phyloP scores from a whole-genome alignment of 1,140 invertebrate species.

The Ridgeia piscesae region DNA sequence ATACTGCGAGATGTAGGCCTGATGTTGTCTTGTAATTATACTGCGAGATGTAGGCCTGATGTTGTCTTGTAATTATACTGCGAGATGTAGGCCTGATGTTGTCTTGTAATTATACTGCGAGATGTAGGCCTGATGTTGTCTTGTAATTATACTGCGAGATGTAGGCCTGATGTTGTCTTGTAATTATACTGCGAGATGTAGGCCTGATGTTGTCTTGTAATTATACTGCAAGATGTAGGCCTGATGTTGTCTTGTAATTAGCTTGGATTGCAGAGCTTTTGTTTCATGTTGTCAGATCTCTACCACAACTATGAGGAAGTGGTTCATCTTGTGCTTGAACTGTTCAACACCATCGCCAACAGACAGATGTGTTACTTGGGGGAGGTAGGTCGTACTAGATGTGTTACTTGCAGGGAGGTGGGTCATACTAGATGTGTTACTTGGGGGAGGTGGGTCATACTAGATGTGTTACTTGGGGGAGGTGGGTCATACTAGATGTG shows the following conservation, averaged over 20 bases:
- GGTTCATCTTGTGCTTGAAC: constrained; percentile 75
- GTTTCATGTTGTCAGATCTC: constrained; percentile 55
- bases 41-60: background rate
- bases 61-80: no score
- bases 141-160: background rate
- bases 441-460: no score
- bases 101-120: background rate
- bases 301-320: constrained; percentile 83
- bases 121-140: background rate
- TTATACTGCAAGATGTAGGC: background rate
- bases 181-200: background rate
- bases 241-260: background rate
- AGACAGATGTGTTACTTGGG: constrained; percentile 70
- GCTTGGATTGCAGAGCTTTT: constrained; percentile 3
- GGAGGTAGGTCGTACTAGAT: constrained; percentile 51
- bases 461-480: no score
- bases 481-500: no score
- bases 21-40: background rate
- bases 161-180: background rate
- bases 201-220: background rate
- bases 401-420: no score
- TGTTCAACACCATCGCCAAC: constrained; percentile 73
- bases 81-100: background rate
- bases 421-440: no score
- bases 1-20: background rate